phyloP scores from a whole-genome alignment of 2,888 invertebrate species.

The Cheilosia variabilis region DNA sequence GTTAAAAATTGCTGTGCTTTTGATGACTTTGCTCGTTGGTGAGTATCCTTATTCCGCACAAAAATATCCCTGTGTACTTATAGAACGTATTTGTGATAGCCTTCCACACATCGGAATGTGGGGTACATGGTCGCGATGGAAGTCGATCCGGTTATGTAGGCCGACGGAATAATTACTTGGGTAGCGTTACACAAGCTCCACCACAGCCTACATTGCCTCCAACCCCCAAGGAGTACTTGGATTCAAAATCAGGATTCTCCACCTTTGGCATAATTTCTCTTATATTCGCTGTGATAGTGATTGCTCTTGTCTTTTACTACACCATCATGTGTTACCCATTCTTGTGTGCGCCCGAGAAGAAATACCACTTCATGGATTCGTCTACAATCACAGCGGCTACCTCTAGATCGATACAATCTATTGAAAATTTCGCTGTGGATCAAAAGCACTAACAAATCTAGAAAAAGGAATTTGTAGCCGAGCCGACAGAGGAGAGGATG shows the following conservation, averaged over 20 bases:
- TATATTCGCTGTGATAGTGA: constrained; percentile 80
- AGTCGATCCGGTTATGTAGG: constrained; percentile 68
- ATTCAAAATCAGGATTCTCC: constrained; percentile 84
- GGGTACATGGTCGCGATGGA: constrained; percentile 69
- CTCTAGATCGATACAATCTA: constrained; percentile 83
- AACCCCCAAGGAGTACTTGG: constrained; percentile 81
- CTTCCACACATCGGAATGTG: constrained; percentile 75
- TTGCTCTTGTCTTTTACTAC: constrained; percentile 85
- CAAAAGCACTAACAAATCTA: constrained; percentile 79
- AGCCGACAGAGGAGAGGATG: constrained; percentile 11
- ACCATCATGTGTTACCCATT: constrained; percentile 88
- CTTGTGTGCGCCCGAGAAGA: constrained; percentile 84
- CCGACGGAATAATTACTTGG: constrained; percentile 75
- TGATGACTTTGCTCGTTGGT: constrained; percentile 61
- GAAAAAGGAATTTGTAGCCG: constrained; percentile 30
- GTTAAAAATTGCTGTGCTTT: constrained; percentile 55
- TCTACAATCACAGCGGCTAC: constrained; percentile 83
- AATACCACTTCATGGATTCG: constrained; percentile 83
- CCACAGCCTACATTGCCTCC: constrained; percentile 77
- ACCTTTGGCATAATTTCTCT: constrained; percentile 87
- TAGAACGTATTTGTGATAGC: constrained; percentile 35
- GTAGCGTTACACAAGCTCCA: constrained; percentile 57
- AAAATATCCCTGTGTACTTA: background rate
- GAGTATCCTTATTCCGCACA: constrained; percentile 34
- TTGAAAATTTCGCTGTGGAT: constrained; percentile 82